These are phyloP conservation scores for Lasioglossum leucozonium DNA, from an alignment of 2,888 invertebrate genomes.

Conservation along the genomic window DNA sequence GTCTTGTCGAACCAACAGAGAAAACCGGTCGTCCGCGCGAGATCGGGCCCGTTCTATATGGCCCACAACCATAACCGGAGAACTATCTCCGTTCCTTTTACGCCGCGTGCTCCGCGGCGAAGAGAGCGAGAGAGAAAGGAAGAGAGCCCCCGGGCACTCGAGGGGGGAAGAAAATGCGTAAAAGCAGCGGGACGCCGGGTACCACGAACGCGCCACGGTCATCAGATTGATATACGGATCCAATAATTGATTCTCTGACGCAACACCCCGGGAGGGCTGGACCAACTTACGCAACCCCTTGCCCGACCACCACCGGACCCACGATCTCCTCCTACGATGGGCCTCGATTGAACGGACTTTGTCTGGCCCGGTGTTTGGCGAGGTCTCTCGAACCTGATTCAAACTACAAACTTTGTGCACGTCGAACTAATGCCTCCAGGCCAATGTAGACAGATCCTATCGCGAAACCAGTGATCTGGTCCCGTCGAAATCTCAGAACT, in stretches of 20 bases:
- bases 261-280: conserved; percentile 70
- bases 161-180: conserved; percentile 74
- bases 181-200: conserved; percentile 78
- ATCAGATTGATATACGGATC: conserved; percentile 81
- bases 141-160: conserved; percentile 30
- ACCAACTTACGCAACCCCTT: conserved; percentile 77
- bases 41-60: conserved; percentile 62
- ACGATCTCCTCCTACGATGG: conserved; percentile 32
- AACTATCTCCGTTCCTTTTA: conserved; percentile 36
- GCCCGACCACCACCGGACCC: conserved; percentile 52
- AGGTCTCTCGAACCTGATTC: background rate
- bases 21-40: conserved; percentile 64
- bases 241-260: conserved; percentile 81
- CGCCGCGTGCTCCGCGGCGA: conserved; percentile 27
- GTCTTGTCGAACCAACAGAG: conserved; percentile 32
- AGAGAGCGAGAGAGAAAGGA: too few relatives aligned
- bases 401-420: background rate
- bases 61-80: conserved; percentile 48
- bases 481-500: background rate
- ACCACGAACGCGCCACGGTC: conserved; percentile 75
- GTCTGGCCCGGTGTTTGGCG: conserved; percentile 9
- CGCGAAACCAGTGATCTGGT: background rate
- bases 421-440: background rate
- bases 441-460: background rate
- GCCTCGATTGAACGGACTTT: conserved; percentile 31